These are phyloP conservation scores for Drosophila melanogaster DNA, from an alignment of 1,140 invertebrate genomes.

Conservation along the genomic window DNA sequence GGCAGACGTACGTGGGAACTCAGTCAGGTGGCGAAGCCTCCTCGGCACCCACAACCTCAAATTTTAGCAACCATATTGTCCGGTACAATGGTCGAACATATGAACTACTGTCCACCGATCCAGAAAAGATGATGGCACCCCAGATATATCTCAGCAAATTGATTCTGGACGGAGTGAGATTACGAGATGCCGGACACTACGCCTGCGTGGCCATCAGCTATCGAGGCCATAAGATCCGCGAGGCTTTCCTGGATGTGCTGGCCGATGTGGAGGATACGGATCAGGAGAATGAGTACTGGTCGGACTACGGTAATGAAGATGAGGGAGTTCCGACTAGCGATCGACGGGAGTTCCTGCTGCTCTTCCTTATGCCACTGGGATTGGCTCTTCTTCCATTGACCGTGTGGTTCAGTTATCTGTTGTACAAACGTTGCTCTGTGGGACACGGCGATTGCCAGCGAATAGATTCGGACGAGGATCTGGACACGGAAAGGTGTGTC, in stretches of 20 bases:
- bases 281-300: slow-evolving; percentile 64
- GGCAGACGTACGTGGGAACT: slow-evolving; percentile 29
- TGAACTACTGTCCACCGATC: slow-evolving; percentile 58
- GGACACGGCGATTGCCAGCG: slow-evolving; percentile 53
- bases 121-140: slow-evolving; percentile 64
- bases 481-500: slow-evolving; percentile 71
- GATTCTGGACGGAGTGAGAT: slow-evolving; percentile 67
- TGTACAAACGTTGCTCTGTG: slow-evolving; percentile 58
- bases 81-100: slow-evolving; percentile 74
- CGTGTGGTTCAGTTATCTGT: slow-evolving; percentile 69
- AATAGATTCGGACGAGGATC: slow-evolving; percentile 70
- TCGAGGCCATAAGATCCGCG: slow-evolving; percentile 71
- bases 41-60: slow-evolving; percentile 12
- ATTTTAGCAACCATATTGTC: slow-evolving; percentile 71
- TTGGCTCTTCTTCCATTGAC: slow-evolving; percentile 67
- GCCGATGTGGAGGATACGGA: background rate
- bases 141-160: slow-evolving; percentile 80
- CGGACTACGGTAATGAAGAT: slow-evolving; percentile 54
- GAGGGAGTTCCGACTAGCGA: slow-evolving; percentile 47
- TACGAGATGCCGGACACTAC: slow-evolving; percentile 69
- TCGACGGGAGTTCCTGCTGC: slow-evolving; percentile 62
- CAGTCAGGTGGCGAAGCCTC: slow-evolving; percentile 13
- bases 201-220: slow-evolving; percentile 79
- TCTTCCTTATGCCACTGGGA: slow-evolving; percentile 79
- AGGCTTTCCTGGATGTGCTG: slow-evolving; percentile 69